Evolutionary conservation across 2,113 vertebrate genomes (phyloP), one percentile per base, ranked within the genome.

Genomic region (Microcebus tavaratra): DNA sequence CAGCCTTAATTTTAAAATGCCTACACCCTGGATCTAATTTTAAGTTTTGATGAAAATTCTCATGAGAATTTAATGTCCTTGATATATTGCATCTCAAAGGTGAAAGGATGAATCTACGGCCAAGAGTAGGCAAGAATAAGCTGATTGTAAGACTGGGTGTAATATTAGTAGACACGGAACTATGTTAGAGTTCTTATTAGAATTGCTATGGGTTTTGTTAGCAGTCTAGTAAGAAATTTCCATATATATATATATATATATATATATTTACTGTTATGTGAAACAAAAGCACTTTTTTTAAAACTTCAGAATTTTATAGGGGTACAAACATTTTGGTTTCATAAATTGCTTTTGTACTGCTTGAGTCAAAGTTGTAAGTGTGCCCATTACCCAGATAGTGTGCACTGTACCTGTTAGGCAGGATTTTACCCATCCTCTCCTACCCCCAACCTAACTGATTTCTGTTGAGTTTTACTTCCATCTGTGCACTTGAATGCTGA

Each of bases 181-280:
- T 55, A 87, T 21, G 25, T 6, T 34, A 86, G 4, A 25, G 70
- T 45, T 90, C 91, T 82, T 90, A 59, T 72, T 86, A 63, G 50
- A 14, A 90, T 79, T 72, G 39, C 31, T 87, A 92, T 1, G 25
- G 13, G 2, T 93, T 84, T 81, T 84, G 42, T 81, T 89, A 50
- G n/a, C 50, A 70, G 13, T 89, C 67, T 92, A 63, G 7, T 78
- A 86, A 82, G 25, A 95, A 86, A 87, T 90, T 89, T 85, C n/a
- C 27, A 42, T 17, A 25, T 57, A 21, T 72, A 21, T 20, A 57
- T 57, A 53, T 53, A 53, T 15, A 53, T 53, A 53, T 53, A 53
- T 53, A 53, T 53, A 53, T 53, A 53, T 55, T 55, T 55, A 57
- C 55, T 57, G 55, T 57, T 57, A 57, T 57, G 55, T 57, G 55